Percentiles rank a stretch among this genome's conserved stretches.
phyloP scores from a whole-genome alignment of 2,888 invertebrate species.

The Ariolimax columbianus region DNA sequence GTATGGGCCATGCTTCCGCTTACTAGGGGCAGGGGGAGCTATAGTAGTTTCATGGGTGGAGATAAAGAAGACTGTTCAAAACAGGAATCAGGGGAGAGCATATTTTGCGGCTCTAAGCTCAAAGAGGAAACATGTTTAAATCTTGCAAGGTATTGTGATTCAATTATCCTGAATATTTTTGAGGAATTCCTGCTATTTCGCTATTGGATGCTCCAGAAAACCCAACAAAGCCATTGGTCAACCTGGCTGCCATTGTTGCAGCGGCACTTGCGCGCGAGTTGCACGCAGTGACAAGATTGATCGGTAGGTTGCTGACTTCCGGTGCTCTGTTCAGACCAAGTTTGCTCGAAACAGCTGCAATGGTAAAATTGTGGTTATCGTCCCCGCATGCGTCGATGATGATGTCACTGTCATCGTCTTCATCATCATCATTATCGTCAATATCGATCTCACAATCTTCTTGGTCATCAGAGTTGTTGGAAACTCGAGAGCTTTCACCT shows the following conservation, averaged over 20 bases:
- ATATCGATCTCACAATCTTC: constrained; percentile 44
- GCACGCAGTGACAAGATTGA: constrained; percentile 29
- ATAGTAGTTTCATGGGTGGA: no score
- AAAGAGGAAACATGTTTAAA: no score
- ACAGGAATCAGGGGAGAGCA: no score
- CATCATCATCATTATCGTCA: constrained; percentile 32
- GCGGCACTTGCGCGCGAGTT: constrained; percentile 24
- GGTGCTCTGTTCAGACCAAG: background rate
- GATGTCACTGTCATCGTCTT: constrained; percentile 21
- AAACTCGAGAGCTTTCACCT: background rate
- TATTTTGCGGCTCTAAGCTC: no score
- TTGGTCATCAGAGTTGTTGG: constrained; percentile 26
- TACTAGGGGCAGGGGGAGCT: no score
- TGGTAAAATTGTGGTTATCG: constrained; percentile 6
- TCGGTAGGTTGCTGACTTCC: constrained; percentile 11
- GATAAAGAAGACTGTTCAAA: no score
- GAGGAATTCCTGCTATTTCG: background rate
- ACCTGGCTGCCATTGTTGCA: constrained; percentile 19
- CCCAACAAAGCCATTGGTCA: constrained; percentile 33
- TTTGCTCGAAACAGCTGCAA: background rate
- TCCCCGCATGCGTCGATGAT: background rate
- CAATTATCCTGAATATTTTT: background rate
- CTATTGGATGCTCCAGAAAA: background rate
- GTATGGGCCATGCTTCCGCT: no score
- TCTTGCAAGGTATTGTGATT: no score